These are phyloP conservation scores for Holothuria leucospilota DNA, from an alignment of 53 echinoderm and acorn worm species.

Conservation along the genomic window DNA sequence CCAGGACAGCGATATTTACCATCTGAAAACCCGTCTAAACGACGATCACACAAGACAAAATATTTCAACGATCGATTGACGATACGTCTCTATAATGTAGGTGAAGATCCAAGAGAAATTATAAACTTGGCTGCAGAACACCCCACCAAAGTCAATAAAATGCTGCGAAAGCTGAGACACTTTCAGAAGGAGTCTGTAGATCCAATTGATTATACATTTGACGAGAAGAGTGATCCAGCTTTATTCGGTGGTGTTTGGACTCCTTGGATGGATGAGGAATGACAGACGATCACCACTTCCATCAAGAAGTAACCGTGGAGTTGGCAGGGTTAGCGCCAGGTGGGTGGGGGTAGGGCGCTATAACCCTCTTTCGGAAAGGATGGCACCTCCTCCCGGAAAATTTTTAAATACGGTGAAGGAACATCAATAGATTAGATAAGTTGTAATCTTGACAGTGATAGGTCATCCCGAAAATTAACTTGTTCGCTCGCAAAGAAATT, in stretches of 20 bases:
- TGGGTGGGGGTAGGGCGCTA: too few species aligned
- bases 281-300: too few species aligned
- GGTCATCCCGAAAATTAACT: too few species aligned
- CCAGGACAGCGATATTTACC: slow-evolving; percentile 13
- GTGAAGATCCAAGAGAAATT: slow-evolving; percentile 45
- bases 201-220: neutral
- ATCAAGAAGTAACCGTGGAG: too few species aligned
- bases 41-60: neutral
- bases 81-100: slow-evolving; percentile 58
- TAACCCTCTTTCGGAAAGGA: too few species aligned
- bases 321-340: too few species aligned
- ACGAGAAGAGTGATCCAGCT: slow-evolving; percentile 3
- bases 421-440: too few species aligned
- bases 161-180: slow-evolving; percentile 12
- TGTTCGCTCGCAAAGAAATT: too few species aligned
- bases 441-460: too few species aligned
- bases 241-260: slow-evolving; percentile 12
- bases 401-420: too few species aligned
- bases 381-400: too few species aligned
- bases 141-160: slow-evolving; percentile 45
- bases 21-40: neutral
- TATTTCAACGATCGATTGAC: neutral
- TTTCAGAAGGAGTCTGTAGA: slow-evolving; percentile 5
- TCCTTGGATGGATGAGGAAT: slow-evolving; percentile 26
- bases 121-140: slow-evolving; percentile 31